Evolutionary conservation across 2,888 invertebrate species (phyloP).

Genomic region (Eledone cirrhosa): DNA sequence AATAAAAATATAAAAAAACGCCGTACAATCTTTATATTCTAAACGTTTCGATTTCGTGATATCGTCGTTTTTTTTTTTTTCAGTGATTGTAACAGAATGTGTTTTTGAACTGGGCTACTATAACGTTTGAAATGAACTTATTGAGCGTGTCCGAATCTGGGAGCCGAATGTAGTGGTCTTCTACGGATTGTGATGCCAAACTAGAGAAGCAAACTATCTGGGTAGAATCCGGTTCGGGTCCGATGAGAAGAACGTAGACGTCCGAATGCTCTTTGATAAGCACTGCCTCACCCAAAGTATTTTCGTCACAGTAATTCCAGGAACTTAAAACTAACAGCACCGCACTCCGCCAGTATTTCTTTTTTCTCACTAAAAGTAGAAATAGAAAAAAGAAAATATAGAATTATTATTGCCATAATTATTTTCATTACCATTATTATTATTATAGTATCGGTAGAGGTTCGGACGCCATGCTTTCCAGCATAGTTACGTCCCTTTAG

Average conservation of each 20-base stretch:
- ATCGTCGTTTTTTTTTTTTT: background rate
- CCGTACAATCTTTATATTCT: too few species aligned
- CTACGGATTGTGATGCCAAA: background rate
- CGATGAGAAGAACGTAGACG: constrained; percentile 16
- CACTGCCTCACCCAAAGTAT: background rate
- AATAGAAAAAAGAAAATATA: background rate
- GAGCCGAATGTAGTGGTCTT: constrained; percentile 17
- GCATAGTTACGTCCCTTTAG: too few species aligned
- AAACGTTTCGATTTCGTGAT: too few species aligned
- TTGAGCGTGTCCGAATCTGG: background rate
- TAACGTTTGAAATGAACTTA: constrained; percentile 2
- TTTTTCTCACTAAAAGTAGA: constrained; percentile 1
- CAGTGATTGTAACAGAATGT: background rate
- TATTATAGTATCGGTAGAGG: too few species aligned
- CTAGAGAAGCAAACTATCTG: constrained; percentile 11
- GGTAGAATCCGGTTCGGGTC: constrained; percentile 16
- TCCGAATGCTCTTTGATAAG: constrained; percentile 23
- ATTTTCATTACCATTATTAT: too few species aligned
- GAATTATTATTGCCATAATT: too few species aligned
- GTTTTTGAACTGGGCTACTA: constrained; percentile 6
- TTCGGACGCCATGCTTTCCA: too few species aligned
- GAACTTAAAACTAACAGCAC: constrained; percentile 3
- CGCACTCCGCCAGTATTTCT: background rate
- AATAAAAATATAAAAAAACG: too few species aligned
- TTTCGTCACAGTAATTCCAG: constrained; percentile 18